These are phyloP conservation scores for Cataglyphis rosenhaueri DNA, from an alignment of 2,888 invertebrate genomes.

Conservation along the genomic window DNA sequence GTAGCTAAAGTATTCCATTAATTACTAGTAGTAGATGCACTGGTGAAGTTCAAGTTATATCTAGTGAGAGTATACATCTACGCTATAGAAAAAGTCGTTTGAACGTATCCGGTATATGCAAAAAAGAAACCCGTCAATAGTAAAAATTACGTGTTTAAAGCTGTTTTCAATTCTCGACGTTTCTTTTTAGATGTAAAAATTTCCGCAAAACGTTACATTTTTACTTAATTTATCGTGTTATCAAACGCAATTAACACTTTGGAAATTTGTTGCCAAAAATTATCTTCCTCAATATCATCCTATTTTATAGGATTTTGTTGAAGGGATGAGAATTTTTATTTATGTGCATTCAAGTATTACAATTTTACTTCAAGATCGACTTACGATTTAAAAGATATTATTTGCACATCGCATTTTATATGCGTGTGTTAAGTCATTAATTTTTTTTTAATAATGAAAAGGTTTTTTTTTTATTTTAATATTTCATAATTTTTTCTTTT, in stretches of 20 bases:
- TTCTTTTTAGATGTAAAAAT: neutral
- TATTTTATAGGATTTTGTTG: neutral
- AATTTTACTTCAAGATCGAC: neutral
- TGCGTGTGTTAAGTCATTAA: neutral
- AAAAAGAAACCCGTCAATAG: neutral
- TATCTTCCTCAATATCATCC: neutral
- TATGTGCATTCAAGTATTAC: neutral
- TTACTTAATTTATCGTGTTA: neutral
- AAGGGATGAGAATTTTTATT: neutral
- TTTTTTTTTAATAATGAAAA: neutral
- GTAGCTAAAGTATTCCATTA: conserved; percentile 15
- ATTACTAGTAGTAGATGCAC: conserved; percentile 14
- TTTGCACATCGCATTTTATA: neutral
- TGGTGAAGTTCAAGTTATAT: neutral
- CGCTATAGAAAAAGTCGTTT: conserved; percentile 1
- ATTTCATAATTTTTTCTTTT: neutral
- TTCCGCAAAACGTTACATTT: neutral
- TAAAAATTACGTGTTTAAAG: neutral
- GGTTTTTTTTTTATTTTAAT: neutral
- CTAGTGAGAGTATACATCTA: conserved; percentile 8
- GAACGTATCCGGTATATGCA: conserved; percentile 1
- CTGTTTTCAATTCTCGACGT: neutral
- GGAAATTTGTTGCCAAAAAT: neutral
- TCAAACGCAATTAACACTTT: neutral
- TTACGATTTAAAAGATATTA: neutral